Evolutionary conservation across 2,113 vertebrate genomes (phyloP), one percentile per base, ranked within the genome.

Genomic region (Glaucomys volans): DNA sequence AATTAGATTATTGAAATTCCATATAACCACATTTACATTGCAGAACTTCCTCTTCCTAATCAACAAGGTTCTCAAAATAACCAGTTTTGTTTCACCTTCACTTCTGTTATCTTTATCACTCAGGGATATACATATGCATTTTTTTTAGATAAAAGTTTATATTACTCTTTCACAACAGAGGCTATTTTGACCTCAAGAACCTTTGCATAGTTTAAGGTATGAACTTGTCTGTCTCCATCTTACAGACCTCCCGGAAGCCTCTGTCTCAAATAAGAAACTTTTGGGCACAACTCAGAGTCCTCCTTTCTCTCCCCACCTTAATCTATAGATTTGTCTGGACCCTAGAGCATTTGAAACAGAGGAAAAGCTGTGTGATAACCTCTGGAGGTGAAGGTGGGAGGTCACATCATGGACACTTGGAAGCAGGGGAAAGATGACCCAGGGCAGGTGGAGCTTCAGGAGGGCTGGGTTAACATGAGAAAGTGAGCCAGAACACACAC

Each of bases 401-500:
- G 18, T 76, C 71, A 40, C 14, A 8, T 20, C 5, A 4, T 35
- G 3, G 62, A 40, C 28, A 59, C 66, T 57, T 44, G 32, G 32
- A 13, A 28, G 57, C 3, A 18, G 50, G 24, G 5, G 67, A 57
- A 66, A 66, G 50, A 74, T 32, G 66, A 37, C 20, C 54, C 22
- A 8, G 24, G 37, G 17, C 54, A 32, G 66, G 4, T 14, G 67
- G 30, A 79, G 26, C 9, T 22, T 13, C 42, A 10, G 5, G 0
- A 4, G n/a, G 1, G 26, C 22, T 24, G 59, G 37, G 37, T 11
- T 11, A 9, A 2, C 11, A 0, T 0, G 42, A 57, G 40, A 52
- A 12, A 18, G 28, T 6, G 62, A 47, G 3, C 0, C 1, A 6
- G 80, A 47, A 47, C 7, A 47, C 44, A 47, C n/a, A n/a, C n/a